phyloP scores from a whole-genome alignment of 2,888 invertebrate genomes.

The Cataglyphis albicans region DNA sequence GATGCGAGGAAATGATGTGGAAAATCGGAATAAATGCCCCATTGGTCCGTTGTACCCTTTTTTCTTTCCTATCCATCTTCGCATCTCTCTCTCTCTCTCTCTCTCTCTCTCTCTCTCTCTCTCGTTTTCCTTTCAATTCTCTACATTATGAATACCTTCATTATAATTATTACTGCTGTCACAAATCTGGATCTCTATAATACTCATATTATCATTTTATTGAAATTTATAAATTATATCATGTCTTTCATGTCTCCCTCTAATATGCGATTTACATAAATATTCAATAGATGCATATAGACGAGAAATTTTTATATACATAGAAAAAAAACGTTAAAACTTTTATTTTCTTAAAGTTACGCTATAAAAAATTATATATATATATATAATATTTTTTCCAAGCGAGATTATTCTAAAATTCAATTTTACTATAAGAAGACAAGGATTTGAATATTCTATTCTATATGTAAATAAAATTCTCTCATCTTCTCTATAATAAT shows the following conservation, averaged over 20 bases:
- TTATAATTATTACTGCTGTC: conserved; percentile 51
- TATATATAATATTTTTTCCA: conserved; percentile 1
- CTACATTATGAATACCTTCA: conserved; percentile 7
- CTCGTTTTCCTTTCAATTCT: conserved; percentile 9
- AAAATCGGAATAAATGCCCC: conserved; percentile 71
- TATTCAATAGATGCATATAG: neutral
- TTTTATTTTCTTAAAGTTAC: neutral
- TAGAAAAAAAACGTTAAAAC: neutral
- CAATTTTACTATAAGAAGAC: neutral
- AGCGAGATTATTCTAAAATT: conserved; percentile 15
- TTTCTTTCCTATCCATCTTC: conserved; percentile 43
- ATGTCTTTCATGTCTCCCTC: neutral
- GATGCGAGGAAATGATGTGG: conserved; percentile 71
- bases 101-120: neutral
- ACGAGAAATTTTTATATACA: neutral
- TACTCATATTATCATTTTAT: neutral
- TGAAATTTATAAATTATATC: neutral
- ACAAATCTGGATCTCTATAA: neutral
- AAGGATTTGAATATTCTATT: conserved; percentile 9
- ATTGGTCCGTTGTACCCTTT: conserved; percentile 65
- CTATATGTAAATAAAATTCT: neutral
- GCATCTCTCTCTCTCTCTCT: conserved; percentile 1
- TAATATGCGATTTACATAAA: neutral
- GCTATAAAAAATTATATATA: neutral
- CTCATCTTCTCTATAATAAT: neutral